Base-by-base conservation (phyloP, 2,113 vertebrate genomes). In the Phylloscopus trochiloides region DNA sequence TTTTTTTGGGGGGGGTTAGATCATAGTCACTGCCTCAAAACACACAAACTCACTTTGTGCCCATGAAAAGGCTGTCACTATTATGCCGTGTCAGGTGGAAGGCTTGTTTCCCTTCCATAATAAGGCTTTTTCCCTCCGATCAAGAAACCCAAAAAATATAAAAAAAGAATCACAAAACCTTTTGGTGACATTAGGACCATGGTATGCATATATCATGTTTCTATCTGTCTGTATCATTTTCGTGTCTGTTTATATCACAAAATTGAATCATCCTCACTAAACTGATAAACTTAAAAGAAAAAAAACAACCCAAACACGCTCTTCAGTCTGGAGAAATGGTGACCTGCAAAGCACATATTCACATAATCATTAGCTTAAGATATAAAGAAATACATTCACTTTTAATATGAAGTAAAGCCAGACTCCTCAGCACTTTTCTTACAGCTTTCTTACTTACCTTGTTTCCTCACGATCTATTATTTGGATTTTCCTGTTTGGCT, bases 261-360 rank as follows among this genome's bases (percentile, higher is more conserved):
- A 86, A 75, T 1, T 14, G 10, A 75, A 61, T 32, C 1, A 36
- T 52, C 34, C 55, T 80, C 34, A 54, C 10, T 12, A 71, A 68
- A 62, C 1, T 18, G 13, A 45, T 61, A 68, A 57, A 1, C 28
- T 76, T 20, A 38, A 68, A 55, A 73, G 36, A 68, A 55, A 73
- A 40, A 70, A 3, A 0, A 2, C 16, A 34, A 62, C 10, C 7
- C 15, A 36, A 80, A 19, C 12, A 10, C 2, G 2, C 21, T 72
- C 22, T 62, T 74, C 47, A 42, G 11, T 32, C 29, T 28, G 19
- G 17, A 50, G 25, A 82, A 93, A 85, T 7, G 8, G 25, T 32
- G 42, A 79, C 14, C 21, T 57, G 31, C 10, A 85, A 40, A 77
- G 5, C 14, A 59, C 11, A 14, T 17, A 25, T 36, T 76, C 61